These are phyloP conservation scores for Lycophotia porphyrea DNA, from an alignment of 2,888 invertebrate genomes.

Conservation along the genomic window DNA sequence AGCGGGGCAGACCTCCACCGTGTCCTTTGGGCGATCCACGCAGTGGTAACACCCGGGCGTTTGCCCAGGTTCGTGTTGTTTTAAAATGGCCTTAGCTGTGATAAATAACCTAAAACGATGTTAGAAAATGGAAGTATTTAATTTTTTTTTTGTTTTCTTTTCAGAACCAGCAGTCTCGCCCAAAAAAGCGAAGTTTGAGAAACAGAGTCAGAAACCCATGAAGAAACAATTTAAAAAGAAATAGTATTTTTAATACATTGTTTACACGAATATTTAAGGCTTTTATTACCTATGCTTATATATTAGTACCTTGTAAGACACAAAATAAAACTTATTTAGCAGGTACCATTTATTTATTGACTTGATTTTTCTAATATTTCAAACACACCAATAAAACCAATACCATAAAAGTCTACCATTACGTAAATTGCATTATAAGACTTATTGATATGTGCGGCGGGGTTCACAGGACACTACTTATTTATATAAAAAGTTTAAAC, in stretches of 20 bases:
- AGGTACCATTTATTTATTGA: conserved; percentile 72
- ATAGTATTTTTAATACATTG: conserved; percentile 41
- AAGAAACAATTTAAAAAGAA: conserved; percentile 84
- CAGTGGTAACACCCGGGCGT: no score
- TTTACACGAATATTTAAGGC: neutral
- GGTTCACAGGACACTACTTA: conserved; percentile 55
- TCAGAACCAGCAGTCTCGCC: conserved; percentile 71
- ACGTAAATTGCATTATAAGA: conserved; percentile 37
- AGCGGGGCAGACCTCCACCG: no score
- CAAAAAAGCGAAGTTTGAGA: conserved; percentile 84
- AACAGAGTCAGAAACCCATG: conserved; percentile 76
- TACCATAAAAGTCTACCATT: conserved; percentile 28
- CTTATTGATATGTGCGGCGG: conserved; percentile 53
- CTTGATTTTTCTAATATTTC: conserved; percentile 52
- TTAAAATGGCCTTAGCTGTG: neutral
- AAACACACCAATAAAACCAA: conserved; percentile 50
- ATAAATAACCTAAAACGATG: neutral
- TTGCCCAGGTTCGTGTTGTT: neutral
- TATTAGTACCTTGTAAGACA: neutral
- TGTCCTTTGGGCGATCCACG: no score
- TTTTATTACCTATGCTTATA: conserved; percentile 21
- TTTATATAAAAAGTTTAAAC: conserved; percentile 43
- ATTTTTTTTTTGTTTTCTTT: conserved; percentile 56
- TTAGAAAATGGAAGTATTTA: neutral
- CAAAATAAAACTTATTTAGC: conserved; percentile 45